A percentile compares a stretch with the other conserved stretches of the same genome.
These are phyloP conservation scores for Tauraco erythrolophus DNA, from an alignment of 2,113 vertebrate genomes.

Conservation along the genomic window DNA sequence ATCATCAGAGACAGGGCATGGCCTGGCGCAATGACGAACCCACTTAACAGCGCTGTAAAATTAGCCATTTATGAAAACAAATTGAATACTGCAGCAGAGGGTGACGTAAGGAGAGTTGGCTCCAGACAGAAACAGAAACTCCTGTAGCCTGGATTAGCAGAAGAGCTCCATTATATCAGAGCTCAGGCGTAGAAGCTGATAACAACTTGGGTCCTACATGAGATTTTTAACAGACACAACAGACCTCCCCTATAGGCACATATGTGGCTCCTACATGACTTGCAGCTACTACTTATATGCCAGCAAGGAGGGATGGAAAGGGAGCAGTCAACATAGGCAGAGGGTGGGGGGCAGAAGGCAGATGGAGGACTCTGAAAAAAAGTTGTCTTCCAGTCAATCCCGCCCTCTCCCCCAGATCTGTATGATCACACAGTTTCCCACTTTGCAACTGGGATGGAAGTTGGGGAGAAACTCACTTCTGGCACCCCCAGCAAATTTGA, in stretches of 20 bases:
- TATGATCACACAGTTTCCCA: not conserved
- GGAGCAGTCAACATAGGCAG: not conserved
- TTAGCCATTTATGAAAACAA: constrained; percentile 81
- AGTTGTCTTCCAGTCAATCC: not conserved
- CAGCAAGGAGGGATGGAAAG: not conserved
- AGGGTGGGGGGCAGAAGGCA: not conserved
- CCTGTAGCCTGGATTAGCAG: constrained; percentile 73
- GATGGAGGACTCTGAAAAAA: not conserved
- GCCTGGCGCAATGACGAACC: constrained; percentile 74
- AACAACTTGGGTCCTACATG: constrained; percentile 63
- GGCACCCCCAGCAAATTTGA: not conserved
- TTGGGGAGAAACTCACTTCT: not conserved
- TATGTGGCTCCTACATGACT: accelerated
- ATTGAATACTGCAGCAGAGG: constrained; percentile 76
- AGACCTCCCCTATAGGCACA: not conserved
- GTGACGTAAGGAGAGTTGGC: constrained; percentile 79
- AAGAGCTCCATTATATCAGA: constrained; percentile 60
- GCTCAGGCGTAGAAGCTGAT: constrained; percentile 31
- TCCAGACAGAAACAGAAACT: constrained; percentile 69
- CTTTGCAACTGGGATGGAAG: not conserved
- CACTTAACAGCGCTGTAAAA: constrained; percentile 79
- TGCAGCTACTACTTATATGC: not conserved
- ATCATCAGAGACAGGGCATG: constrained; percentile 65
- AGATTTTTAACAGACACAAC: constrained; percentile 12
- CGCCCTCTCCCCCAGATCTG: not conserved